Percentiles rank a stretch among this genome's conserved stretches.
Conservation (phyloP, 2,888 invertebrate species). For the Spatulosminthurus flaviceps region DNA sequence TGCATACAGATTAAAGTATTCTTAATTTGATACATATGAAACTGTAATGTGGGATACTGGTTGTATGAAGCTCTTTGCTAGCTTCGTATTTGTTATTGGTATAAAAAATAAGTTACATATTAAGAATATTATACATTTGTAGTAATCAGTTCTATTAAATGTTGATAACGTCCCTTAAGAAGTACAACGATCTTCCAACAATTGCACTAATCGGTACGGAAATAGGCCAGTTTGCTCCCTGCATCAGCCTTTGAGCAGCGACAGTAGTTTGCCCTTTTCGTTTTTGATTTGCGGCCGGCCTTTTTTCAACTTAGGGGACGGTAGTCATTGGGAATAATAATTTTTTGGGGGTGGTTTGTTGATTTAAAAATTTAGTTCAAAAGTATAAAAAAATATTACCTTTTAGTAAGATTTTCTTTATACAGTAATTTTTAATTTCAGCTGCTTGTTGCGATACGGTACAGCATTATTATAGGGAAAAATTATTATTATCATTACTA, state of each 20-base stretch:
- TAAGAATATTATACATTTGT: constrained; percentile 21
- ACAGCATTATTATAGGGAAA: neutral
- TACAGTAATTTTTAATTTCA: constrained; percentile 16
- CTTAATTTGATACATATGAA: constrained; percentile 18
- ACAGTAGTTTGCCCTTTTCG: neutral
- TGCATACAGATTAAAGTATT: constrained; percentile 24
- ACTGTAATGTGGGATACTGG: constrained; percentile 16
- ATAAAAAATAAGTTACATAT: neutral
- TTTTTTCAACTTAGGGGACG: constrained; percentile 19
- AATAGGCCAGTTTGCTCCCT: neutral
- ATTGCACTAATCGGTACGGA: neutral
- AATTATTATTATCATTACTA: too few relatives aligned
- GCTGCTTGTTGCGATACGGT: neutral
- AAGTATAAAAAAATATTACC: constrained; percentile 9
- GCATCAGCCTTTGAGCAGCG: neutral
- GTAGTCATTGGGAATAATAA: constrained; percentile 25
- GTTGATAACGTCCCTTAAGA: constrained; percentile 23
- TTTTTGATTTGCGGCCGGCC: constrained; percentile 18
- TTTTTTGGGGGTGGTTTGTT: constrained; percentile 19
- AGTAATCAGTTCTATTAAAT: constrained; percentile 19
- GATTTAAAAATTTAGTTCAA: neutral
- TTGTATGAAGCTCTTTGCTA: constrained; percentile 21
- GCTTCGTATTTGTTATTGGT: constrained; percentile 25
- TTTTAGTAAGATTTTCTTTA: neutral
- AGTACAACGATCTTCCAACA: constrained; percentile 27